These are phyloP conservation scores for Solenopsis fugax DNA, from an alignment of 1,140 invertebrate genomes.

Conservation along the genomic window DNA sequence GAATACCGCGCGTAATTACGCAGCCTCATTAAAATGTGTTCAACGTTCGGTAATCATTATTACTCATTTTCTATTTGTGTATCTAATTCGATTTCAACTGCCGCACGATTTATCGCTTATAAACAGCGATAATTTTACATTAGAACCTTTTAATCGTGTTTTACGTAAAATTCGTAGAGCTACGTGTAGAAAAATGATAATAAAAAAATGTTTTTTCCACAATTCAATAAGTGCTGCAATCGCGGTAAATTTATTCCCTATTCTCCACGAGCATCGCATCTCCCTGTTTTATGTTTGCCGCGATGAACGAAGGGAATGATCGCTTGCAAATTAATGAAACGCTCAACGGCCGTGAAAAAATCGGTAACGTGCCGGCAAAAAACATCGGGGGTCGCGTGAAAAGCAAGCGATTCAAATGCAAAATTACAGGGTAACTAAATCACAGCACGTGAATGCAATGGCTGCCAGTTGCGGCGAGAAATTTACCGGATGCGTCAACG, in stretches of 20 bases:
- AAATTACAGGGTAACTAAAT: slow-evolving; percentile 60
- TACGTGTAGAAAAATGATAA: background rate
- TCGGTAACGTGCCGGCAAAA: slow-evolving; percentile 40
- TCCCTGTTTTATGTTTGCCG: background rate
- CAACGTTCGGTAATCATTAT: slow-evolving; percentile 8
- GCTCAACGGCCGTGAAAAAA: slow-evolving; percentile 40
- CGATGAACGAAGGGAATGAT: slow-evolving; percentile 22
- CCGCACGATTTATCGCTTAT: background rate
- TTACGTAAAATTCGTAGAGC: background rate
- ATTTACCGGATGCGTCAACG: slow-evolving; percentile 26
- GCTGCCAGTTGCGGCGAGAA: slow-evolving; percentile 19
- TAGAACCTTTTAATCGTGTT: background rate
- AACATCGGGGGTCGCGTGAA: background rate
- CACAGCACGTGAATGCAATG: slow-evolving; percentile 32
- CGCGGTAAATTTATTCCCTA: slow-evolving; percentile 11
- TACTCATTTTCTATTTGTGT: slow-evolving; percentile 24
- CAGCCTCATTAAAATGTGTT: slow-evolving; percentile 9
- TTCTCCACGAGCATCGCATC: slow-evolving; percentile 2
- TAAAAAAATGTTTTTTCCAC: background rate
- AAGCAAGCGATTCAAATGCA: slow-evolving; percentile 56
- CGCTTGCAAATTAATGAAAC: slow-evolving; percentile 46
- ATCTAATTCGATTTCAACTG: background rate
- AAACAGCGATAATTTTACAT: background rate
- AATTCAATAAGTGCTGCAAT: slow-evolving; percentile 6
- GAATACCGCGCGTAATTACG: slow-evolving; percentile 10